Conservation (phyloP, 2,113 vertebrate genomes). For the Brienomyrus brachyistius region DNA sequence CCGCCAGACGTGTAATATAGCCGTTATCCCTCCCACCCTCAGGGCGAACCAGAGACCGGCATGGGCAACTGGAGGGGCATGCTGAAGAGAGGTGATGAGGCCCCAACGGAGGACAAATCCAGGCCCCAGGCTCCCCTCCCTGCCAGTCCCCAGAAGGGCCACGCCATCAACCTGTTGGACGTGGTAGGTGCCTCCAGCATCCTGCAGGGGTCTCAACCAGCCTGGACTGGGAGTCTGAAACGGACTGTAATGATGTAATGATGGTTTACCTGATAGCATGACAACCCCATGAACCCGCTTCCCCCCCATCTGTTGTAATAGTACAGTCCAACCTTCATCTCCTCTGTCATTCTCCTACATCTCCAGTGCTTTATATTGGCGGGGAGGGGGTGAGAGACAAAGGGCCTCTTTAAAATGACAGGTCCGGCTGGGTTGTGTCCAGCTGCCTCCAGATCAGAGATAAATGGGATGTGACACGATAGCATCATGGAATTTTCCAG, state of each 20-base stretch:
- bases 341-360: background rate
- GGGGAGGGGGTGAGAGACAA: background rate
- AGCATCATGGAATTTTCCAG: background rate
- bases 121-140: slow-evolving; percentile 48
- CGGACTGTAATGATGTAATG: background rate
- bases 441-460: background rate
- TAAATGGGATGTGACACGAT: background rate
- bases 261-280: background rate
- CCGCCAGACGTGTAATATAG: background rate
- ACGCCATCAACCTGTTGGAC: slow-evolving; percentile 90
- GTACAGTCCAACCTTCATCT: background rate
- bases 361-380: background rate
- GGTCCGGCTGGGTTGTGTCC: background rate
- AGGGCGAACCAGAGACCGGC: slow-evolving; percentile 67
- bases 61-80: slow-evolving; percentile 90
- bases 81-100: slow-evolving; percentile 81
- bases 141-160: slow-evolving; percentile 77
- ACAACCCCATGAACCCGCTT: background rate
- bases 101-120: slow-evolving; percentile 61
- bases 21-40: slow-evolving; percentile 37
- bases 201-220: background rate
- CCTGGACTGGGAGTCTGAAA: background rate
- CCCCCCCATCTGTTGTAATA: background rate
- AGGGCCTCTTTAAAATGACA: background rate
- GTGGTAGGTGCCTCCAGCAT: slow-evolving; percentile 64